Base-by-base conservation (phyloP, 2,888 invertebrate genomes). In the Trichopoda pennipes region DNA sequence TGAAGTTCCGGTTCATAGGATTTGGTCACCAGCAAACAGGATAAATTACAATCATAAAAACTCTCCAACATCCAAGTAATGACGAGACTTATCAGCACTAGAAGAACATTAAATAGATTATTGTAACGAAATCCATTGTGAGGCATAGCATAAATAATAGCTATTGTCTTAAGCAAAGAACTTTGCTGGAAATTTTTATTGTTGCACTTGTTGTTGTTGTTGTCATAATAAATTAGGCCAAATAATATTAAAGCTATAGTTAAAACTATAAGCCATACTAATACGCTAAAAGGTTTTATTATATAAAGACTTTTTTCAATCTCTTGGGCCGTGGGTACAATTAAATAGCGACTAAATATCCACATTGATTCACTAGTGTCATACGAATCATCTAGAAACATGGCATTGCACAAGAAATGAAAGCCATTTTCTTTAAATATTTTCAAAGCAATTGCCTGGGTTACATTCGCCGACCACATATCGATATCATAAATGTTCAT, bases 11-110 rank as follows among this genome's bases (percentile, higher is more conserved):
- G n/a, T 16, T 72, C 58, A 44, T 63, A 78, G 0, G 64, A 21
- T 17, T 72, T 72, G 2, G 72, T 58, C 8, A 55, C 51, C 42
- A 64, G 42, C 1, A 81, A 19, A 32, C 81, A 70, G 42, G 69
- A 81, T 1, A 81, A 32, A 53, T 64, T 74, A 10, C 58, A 58
- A 12, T 47, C 69, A 8, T 69, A 81, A 17, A 58, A 53, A 14
- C 53, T 63, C 1, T 47, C 53, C 42, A 81, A 3, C 28, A 81
- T 63, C 12, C 73, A 49, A 7, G 69, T 58, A 7, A 58, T 12
- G 2, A 64, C 44, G 0, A 81, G n/a, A 28, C 42, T 55, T 32
- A 78, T 12, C 4, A 64, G 1, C 16, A 55, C 7, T 10, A 73
- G 10, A 0, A 7, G n/a, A 1, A 64, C 16, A 16, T 74, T 58